Percentiles rank a stretch among this genome's conserved stretches.
These are phyloP conservation scores for Crypturellus undulatus DNA, from an alignment of 2,113 vertebrate species.

Conservation along the genomic window DNA sequence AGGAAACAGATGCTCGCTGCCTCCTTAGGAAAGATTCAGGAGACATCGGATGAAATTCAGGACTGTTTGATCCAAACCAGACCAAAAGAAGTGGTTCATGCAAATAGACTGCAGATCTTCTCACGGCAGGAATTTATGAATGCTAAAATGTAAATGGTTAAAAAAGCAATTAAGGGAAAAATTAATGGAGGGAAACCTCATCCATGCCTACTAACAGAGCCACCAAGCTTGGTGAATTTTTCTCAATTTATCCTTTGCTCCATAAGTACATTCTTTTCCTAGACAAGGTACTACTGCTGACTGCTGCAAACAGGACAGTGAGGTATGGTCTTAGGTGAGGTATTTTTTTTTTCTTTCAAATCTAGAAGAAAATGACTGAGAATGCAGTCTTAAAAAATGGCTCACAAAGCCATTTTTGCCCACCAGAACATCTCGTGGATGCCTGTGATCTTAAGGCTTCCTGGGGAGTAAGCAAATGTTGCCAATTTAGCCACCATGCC, in stretches of 20 bases:
- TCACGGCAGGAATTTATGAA: background rate
- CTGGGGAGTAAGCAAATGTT: background rate
- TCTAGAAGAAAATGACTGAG: background rate
- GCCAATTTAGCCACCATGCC: background rate
- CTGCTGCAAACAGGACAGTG: background rate
- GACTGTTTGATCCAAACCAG: background rate
- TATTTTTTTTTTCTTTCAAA: background rate
- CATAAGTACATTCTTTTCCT: background rate
- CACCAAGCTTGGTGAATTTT: background rate
- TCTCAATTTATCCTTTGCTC: background rate
- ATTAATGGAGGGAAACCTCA: background rate
- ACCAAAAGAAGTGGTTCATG: background rate
- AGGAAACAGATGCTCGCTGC: background rate
- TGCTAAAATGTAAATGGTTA: background rate
- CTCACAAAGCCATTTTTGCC: background rate
- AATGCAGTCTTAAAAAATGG: background rate
- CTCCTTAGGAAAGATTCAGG: background rate
- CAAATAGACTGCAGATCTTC: background rate
- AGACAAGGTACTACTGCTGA: background rate
- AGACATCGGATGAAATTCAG: background rate
- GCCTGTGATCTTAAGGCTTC: background rate
- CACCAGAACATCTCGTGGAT: background rate
- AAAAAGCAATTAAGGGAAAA: background rate
- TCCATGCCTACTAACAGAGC: background rate
- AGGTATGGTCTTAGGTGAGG: background rate